Conservation (phyloP, 1,140 invertebrate genomes). For the Panagrolaimus sp. region DNA sequence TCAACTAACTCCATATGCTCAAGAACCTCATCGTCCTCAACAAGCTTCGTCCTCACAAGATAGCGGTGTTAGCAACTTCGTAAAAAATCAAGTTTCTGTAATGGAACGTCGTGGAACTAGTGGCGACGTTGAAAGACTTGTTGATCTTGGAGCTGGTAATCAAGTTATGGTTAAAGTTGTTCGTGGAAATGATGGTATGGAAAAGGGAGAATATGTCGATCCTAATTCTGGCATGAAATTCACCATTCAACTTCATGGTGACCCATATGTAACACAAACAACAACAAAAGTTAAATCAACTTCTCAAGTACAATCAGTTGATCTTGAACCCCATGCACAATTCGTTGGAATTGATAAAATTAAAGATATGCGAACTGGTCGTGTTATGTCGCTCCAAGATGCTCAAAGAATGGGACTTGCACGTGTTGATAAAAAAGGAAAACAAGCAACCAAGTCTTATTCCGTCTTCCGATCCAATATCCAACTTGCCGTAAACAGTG, state of each 20-base stretch:
- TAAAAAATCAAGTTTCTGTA: slow-evolving; percentile 22
- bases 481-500: slow-evolving; percentile 55
- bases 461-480: slow-evolving; percentile 58
- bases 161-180: slow-evolving; percentile 50
- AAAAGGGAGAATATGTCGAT: slow-evolving; percentile 74
- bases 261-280: slow-evolving; percentile 56
- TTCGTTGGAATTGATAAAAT: slow-evolving; percentile 59
- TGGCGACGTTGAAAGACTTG: slow-evolving; percentile 32
- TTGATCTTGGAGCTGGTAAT: slow-evolving; percentile 48
- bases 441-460: slow-evolving; percentile 54
- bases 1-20: slow-evolving; percentile 51
- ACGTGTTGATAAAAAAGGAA: slow-evolving; percentile 58
- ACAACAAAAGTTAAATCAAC: slow-evolving; percentile 57
- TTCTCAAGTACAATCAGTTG: slow-evolving; percentile 57
- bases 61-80: slow-evolving; percentile 17
- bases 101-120: slow-evolving; percentile 22
- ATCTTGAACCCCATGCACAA: slow-evolving; percentile 57
- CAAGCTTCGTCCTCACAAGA: slow-evolving; percentile 1
- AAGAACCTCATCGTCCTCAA: background rate
- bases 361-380: slow-evolving; percentile 49
- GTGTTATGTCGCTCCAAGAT: slow-evolving; percentile 53
- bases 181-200: slow-evolving; percentile 55
- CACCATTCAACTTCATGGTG: slow-evolving; percentile 64
- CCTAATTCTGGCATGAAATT: slow-evolving; percentile 70
- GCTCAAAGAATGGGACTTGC: slow-evolving; percentile 57